Base-by-base conservation (phyloP, 2,113 vertebrate genomes). In the Sylvilagus bachmani region DNA sequence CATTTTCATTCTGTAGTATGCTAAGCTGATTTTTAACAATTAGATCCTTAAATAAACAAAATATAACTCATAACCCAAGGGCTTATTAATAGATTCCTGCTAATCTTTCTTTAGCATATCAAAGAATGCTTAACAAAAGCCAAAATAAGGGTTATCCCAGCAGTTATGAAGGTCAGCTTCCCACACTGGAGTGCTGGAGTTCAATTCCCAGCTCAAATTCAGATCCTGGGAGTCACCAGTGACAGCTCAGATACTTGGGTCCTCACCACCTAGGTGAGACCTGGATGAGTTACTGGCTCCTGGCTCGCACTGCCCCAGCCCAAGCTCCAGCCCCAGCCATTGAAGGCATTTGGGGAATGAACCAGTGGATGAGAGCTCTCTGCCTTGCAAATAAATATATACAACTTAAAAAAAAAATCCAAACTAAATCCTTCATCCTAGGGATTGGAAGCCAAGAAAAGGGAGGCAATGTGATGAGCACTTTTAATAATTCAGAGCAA, bases 91-190 rank as follows among this genome's bases (percentile, higher is more conserved):
- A 84, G 11, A 49, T 6, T 79, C 51, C 29, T 82, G 21, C 53
- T 95, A 86, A 92, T 78, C 51, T 87, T 85, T 89, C 77, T 86
- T 88, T 64, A 88, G 55, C 53, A 61, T 49, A 86, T 77, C 77
- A 80, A 93, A 53, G 25, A 90, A 27, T 82, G 49, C 31, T 84
- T 81, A 91, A 71, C 22, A 89, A 97, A 96, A 96, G n/a, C 2
- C 31, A 84, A 87, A 95, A 73, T 81, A 90, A 89, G 38, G 55
- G 55, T 58, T 6, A 58, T 17, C 14, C 55, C 19, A 19, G 55
- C 55, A 58, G 55, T 16, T 58, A 14, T 17, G 55, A 58, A 44
- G 14, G 55, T 17, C 13, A 58, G 55, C 55, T 17, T 17, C 55
- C 19, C 55, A 58, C 55, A 58, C 55, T 16, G 55, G 14, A 58